Evolutionary conservation across 2,113 vertebrate species (phyloP).

Genomic region (Xenopus tropicalis): DNA sequence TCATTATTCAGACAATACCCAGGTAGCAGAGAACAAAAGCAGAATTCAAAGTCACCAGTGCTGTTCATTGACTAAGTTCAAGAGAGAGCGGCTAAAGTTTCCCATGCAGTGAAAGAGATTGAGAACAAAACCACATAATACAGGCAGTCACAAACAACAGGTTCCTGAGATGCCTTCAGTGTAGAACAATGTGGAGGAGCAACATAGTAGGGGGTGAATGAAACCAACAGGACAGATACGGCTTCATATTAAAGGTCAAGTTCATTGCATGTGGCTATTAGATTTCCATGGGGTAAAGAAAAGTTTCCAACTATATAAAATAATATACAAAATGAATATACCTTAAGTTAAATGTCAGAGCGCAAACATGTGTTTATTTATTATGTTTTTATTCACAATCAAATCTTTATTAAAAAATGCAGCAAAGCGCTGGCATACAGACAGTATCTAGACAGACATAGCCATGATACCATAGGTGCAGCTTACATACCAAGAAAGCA

Average conservation of each 20-base stretch:
- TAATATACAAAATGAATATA: too few species aligned
- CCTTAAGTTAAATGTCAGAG: too few species aligned
- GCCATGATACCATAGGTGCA: too few species aligned
- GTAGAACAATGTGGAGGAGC: neutral
- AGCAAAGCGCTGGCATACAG: too few species aligned
- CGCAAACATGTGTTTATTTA: too few species aligned
- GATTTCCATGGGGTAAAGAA: too few species aligned
- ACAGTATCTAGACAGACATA: too few species aligned
- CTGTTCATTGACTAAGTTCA: neutral
- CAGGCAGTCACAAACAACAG: neutral
- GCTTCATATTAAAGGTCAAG: neutral
- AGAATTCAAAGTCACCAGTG: neutral
- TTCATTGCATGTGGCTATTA: neutral
- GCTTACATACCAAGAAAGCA: too few species aligned
- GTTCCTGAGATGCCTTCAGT: neutral
- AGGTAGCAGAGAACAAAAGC: constrained; percentile 17
- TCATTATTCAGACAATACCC: constrained; percentile 6
- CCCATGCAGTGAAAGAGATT: constrained; percentile 6
- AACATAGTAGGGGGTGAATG: neutral
- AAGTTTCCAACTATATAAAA: too few species aligned
- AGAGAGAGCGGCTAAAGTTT: constrained; percentile 2
- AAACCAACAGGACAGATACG: neutral
- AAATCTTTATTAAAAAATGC: too few species aligned
- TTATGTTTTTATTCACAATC: too few species aligned
- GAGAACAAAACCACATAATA: neutral